A percentile compares a stretch with the other conserved stretches of the same genome.
These are phyloP conservation scores for Paradoxurus hermaphroditus DNA, from an alignment of 2,113 vertebrate genomes.

Conservation along the genomic window DNA sequence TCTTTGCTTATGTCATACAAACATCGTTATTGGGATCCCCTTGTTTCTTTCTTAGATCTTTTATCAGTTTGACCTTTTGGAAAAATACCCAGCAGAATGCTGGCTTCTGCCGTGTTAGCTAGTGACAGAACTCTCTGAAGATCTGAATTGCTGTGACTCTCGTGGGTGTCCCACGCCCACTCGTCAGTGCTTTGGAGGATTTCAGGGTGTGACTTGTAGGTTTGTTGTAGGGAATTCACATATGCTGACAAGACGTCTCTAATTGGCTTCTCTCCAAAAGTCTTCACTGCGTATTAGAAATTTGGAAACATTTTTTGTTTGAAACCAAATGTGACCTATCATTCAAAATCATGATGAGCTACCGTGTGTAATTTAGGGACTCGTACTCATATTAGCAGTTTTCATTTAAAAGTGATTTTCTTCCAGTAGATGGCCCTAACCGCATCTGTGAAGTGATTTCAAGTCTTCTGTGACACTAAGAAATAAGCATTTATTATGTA, in stretches of 20 bases:
- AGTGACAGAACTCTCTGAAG: too few species aligned
- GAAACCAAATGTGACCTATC: neutral
- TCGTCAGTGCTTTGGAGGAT: neutral
- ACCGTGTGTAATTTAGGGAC: neutral
- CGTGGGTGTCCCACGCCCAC: accelerated
- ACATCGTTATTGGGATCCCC: slow-evolving; percentile 48
- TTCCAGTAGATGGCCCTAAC: neutral
- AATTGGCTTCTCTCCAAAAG: neutral
- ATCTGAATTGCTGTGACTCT: neutral
- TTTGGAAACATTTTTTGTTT: neutral
- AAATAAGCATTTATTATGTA: neutral
- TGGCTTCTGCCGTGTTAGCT: neutral
- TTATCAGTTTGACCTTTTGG: neutral
- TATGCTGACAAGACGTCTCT: neutral
- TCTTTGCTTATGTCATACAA: slow-evolving; percentile 67
- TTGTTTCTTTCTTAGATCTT: neutral
- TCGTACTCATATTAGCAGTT: neutral
- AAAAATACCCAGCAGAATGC: accelerated
- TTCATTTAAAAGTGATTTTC: neutral
- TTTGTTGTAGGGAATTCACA: neutral
- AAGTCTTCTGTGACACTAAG: neutral
- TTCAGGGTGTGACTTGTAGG: neutral
- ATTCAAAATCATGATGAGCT: neutral
- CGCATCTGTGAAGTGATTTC: neutral
- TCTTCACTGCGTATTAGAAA: neutral